These are phyloP conservation scores for Galerucella calmariensis DNA, from an alignment of 2,888 invertebrate genomes.

Conservation along the genomic window DNA sequence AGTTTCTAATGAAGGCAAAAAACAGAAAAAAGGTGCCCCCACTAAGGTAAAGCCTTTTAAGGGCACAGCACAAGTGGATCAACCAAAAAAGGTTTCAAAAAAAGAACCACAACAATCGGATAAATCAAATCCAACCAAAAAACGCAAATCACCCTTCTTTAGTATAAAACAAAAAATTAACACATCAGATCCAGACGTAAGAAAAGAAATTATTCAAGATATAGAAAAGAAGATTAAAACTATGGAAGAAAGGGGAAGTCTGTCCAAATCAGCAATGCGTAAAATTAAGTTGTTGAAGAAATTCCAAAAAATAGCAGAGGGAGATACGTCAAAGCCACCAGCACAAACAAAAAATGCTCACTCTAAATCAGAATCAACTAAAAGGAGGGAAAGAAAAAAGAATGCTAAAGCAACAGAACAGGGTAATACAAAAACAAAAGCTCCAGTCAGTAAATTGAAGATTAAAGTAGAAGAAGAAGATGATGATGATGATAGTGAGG, in stretches of 20 bases:
- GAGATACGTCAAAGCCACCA: background rate
- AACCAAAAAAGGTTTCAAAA: background rate
- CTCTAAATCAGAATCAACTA: conserved; percentile 14
- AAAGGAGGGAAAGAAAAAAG: conserved; percentile 15
- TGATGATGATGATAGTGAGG: conserved; percentile 13
- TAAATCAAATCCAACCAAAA: background rate
- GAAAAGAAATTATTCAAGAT: conserved; percentile 17
- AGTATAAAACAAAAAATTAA: conserved; percentile 20
- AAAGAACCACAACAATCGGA: background rate
- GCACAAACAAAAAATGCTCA: background rate
- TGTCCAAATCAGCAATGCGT: conserved; percentile 31
- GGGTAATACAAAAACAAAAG: conserved; percentile 3
- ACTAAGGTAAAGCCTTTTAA: conserved; percentile 20
- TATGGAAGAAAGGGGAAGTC: conserved; percentile 24
- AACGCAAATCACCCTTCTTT: conserved; percentile 3
- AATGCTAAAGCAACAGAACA: conserved; percentile 1
- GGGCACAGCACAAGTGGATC: conserved; percentile 27
- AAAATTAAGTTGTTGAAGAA: conserved; percentile 32
- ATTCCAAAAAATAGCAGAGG: conserved; percentile 30
- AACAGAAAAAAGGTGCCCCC: conserved; percentile 18
- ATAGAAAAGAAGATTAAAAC: conserved; percentile 31
- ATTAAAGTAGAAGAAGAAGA: conserved; percentile 6
- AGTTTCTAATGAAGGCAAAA: conserved; percentile 10
- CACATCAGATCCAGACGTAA: conserved; percentile 4
- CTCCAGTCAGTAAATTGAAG: conserved; percentile 8